Base-by-base conservation (phyloP, 2,113 vertebrate genomes). In the Oryzias javanicus region DNA sequence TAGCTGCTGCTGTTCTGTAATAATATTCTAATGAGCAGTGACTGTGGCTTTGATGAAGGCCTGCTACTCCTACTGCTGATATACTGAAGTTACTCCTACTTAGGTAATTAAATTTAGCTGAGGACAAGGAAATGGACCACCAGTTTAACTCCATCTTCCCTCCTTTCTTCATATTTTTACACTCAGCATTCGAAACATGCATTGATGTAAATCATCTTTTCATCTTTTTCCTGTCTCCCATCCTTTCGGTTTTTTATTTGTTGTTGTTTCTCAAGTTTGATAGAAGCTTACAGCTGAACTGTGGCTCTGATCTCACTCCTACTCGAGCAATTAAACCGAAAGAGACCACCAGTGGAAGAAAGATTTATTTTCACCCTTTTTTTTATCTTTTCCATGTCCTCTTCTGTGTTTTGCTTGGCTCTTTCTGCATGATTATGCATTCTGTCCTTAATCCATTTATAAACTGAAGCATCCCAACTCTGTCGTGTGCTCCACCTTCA, bases 21-120 rank as follows among this genome's bases (percentile, higher is more conserved):
- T 92, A 90, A 90, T 90, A 91, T 92, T 90, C 87, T 88, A 90
- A 90, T 91, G 88, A 85, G 80, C 86, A 84, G 79, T 89, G 88
- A 86, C 86, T 89, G 58, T 60, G 82, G 77, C 73, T 90, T 88
- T 89, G 85, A 85, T 84, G 87, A 86, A 80, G 78, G 76, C 74
- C 83, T 88, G 79, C 70, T 80, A 86, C 90, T 90, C 89, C 89
- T 89, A 89, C 83, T 70, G 49, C 83, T 75, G 76, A 80, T 84
- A 72, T 66, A 74, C 82, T 84, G 74, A 82, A 81, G 81, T 74
- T 55, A 82, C 79, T 84, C 84, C 85, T 80, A 84, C 87, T 81
- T 65, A 48, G 65, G 78, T 86, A 90, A 90, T 91, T 89, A 88
- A 81, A 85, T 72, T 68, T 81, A 80, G 73, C 74, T 24, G 74